These are phyloP conservation scores for Montipora foliosa DNA, from an alignment of 64 coral and sea anemone genomes.

Conservation along the genomic window DNA sequence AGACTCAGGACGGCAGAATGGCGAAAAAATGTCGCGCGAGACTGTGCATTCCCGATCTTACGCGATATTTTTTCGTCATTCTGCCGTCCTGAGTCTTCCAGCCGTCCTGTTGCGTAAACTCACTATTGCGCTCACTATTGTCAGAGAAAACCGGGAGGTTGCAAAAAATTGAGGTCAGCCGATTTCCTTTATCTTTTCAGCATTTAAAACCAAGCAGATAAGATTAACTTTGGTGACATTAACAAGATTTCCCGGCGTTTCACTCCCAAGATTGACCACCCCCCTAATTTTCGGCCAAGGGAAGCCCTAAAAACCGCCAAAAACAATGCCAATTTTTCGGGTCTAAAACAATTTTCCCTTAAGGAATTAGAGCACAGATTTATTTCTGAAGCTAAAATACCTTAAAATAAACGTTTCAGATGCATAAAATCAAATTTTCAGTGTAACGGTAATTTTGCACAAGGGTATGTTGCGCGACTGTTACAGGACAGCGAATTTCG, in stretches of 20 bases:
- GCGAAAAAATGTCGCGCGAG: too few species aligned
- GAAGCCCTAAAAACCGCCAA: not conserved
- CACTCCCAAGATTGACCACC: not conserved
- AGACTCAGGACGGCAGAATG: too few species aligned
- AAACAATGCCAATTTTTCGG: slow-evolving; percentile 1
- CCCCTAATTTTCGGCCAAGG: not conserved
- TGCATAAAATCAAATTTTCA: not conserved
- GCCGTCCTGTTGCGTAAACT: too few species aligned
- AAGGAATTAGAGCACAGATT: not conserved
- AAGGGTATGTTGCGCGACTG: not conserved
- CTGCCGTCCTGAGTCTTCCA: too few species aligned
- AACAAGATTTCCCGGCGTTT: not conserved
- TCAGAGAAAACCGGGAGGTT: too few species aligned
- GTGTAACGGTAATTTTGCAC: not conserved
- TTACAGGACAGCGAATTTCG: not conserved
- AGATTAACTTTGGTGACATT: too few species aligned
- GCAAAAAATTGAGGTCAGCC: too few species aligned
- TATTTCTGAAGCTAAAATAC: not conserved
- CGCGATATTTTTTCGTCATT: too few species aligned
- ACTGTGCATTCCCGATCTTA: too few species aligned
- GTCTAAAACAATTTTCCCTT: not conserved
- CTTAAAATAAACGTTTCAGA: not conserved
- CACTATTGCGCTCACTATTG: too few species aligned
- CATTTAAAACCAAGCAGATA: too few species aligned
- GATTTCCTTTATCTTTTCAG: too few species aligned